phyloP scores from a whole-genome alignment of 2,113 vertebrate genomes.

The Lontra canadensis region DNA sequence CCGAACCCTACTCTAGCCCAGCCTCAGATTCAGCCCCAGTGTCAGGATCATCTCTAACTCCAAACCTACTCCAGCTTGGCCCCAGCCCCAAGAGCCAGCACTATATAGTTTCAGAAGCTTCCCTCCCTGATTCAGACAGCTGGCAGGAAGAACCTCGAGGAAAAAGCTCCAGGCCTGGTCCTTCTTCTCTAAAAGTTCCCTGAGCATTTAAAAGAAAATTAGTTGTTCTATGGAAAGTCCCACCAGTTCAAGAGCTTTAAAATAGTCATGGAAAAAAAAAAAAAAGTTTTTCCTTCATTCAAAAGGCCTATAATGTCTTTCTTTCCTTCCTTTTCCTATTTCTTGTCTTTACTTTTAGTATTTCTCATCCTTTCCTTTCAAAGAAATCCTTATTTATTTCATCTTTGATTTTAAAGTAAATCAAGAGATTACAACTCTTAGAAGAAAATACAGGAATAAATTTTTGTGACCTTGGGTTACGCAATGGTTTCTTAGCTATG shows the following conservation, averaged over 20 bases:
- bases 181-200: neutral
- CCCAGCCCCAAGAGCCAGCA: neutral
- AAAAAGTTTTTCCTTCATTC: neutral
- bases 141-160: neutral
- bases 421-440: neutral
- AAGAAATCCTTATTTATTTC: neutral
- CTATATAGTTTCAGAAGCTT: fast-evolving
- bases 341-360: neutral
- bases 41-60: neutral
- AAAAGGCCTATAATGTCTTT: neutral
- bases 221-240: neutral
- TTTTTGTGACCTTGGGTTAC: neutral
- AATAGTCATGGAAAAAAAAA: neutral
- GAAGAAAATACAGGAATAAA: neutral
- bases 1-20: too few relatives aligned
- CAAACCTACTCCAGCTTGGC: too few relatives aligned
- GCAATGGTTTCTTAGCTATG: neutral
- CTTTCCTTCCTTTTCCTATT: neutral
- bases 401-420: neutral
- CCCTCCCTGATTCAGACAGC: neutral
- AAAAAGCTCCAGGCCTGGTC: neutral
- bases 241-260: neutral
- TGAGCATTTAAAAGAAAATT: neutral
- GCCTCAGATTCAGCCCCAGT: neutral
- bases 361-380: neutral